Base-by-base conservation (phyloP, 2,113 vertebrate genomes). In the Galbula dea region DNA sequence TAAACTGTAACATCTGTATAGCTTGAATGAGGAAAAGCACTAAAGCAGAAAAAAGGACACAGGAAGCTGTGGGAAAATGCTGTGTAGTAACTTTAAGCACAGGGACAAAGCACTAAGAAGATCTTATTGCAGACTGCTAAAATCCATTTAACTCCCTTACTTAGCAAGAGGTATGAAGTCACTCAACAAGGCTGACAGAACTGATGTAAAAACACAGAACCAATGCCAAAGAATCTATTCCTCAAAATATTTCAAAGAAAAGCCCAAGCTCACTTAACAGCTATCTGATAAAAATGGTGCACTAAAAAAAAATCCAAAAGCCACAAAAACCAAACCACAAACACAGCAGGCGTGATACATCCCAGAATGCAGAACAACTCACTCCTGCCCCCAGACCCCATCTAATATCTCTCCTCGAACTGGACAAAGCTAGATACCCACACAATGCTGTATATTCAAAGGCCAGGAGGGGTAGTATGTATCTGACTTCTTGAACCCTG, bases 401-500 rank as follows among this genome's bases (percentile, higher is more conserved):
- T 57, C 48, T 39, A 48, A n/a, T 3, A 0, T 45, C 63, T 65
- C 7, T 34, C 43, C 55, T 43, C 24, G 34, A 62, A 46, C 30
- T 27, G 74, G 66, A 72, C 45, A 21, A 41, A 84, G 73, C 52
- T 15, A 37, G 55, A 65, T 69, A 9, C 14, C 63, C 21, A 24
- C 71, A 49, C 27, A 7, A 17, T 2, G 1, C 37, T 49, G 79
- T 51, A 79, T 57, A 75, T 51, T 30, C 45, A 65, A 73, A 80
- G 48, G 71, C 41, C 39, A 9, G 58, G 34, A 79, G 23, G 4
- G 4, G 16, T 11, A 29, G 0, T 2, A 58, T 39, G 8, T 19
- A 63, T 66, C 83, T 90, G 96, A 90, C 62, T 94, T 90, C 83
- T 90, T 94, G 92, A 96, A 95, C 89, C 39, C 73, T 5, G 6